A percentile compares a stretch with the other conserved stretches of the same genome.
These are phyloP conservation scores for Musca vetustissima DNA, from an alignment of 1,140 invertebrate species.

Conservation along the genomic window DNA sequence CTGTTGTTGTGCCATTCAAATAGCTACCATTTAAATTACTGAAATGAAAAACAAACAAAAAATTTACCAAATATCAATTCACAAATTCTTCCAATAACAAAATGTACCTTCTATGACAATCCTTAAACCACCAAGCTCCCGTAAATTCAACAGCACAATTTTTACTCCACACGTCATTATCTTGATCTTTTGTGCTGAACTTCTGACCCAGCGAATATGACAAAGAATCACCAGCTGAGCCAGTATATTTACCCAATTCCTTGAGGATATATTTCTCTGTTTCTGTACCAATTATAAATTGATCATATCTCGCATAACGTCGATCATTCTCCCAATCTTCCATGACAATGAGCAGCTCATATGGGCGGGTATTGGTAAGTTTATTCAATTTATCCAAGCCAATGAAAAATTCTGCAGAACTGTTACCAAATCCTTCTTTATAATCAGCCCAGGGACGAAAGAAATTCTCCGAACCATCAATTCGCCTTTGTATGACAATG, in stretches of 20 bases:
- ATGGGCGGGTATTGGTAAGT: conserved; percentile 62
- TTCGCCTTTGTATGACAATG: conserved; percentile 64
- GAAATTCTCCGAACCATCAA: conserved; percentile 64
- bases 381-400: conserved; percentile 61
- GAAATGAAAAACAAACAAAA: too few species aligned
- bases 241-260: conserved; percentile 64
- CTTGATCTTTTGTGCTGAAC: conserved; percentile 70
- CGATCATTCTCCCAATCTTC: conserved; percentile 60
- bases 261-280: too few species aligned
- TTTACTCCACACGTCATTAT: conserved; percentile 69
- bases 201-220: conserved; percentile 66
- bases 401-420: conserved; percentile 64
- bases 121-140: conserved; percentile 69
- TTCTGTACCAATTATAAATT: too few species aligned
- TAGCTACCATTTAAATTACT: too few species aligned
- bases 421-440: conserved; percentile 63
- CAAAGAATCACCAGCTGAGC: conserved; percentile 69
- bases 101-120: conserved; percentile 47
- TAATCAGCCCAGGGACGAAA: conserved; percentile 64
- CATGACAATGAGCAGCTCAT: conserved; percentile 66
- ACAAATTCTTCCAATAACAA: conserved; percentile 35
- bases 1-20: too few species aligned
- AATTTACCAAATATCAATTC: too few species aligned
- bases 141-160: conserved; percentile 68
- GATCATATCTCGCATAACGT: conserved; percentile 64